Evolutionary conservation across 2,888 invertebrate species (phyloP), one percentile per base, ranked within the genome.

Genomic region (Spialia ferax): DNA sequence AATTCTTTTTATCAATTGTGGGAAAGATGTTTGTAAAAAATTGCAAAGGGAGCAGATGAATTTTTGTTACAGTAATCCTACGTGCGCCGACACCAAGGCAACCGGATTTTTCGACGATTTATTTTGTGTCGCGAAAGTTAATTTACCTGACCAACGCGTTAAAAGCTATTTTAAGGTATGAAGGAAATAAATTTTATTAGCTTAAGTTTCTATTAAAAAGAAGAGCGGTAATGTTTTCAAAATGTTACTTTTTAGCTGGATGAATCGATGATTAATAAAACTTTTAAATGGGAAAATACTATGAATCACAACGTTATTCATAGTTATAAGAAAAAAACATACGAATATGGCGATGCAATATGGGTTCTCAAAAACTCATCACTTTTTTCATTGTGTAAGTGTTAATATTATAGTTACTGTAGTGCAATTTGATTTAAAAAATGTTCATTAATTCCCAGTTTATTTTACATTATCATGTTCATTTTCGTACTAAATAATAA

Each of bases 1-100:
- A 68, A 79, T 86, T 68, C 88, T 95, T 2, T 96, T 98, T 85
- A 92, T 94, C 18, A 81, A 88, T 69, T 97, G 97, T 81, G 78
- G 83, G 60, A 84, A 87, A 67, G 64, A 50, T 8, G 6, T n/a
- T 11, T 57, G 57, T 20, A 35, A 18, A 15, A 50, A 35, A 38
- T 13, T 45, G 5, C 22, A 59, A 35, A 52, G 10, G 18, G 10
- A 38, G 22, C n/a, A 18, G 18, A 32, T 29, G 22, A 13, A 29
- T 52, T 66, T 42, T 13, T 60, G 60, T 22, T 42, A 26, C 22
- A 66, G 20, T 42, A 42, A 54, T 18, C 75, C 69, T 29, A 63
- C 50, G 64, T 76, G 73, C 63, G 68, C 77, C 48, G 74, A 76
- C 29, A 73, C 42, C 73, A 70, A 26, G 74, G 52, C 62, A 32